Evolutionary conservation across 2,113 vertebrate genomes (phyloP).

Genomic region (Ochotona curzoniae): DNA sequence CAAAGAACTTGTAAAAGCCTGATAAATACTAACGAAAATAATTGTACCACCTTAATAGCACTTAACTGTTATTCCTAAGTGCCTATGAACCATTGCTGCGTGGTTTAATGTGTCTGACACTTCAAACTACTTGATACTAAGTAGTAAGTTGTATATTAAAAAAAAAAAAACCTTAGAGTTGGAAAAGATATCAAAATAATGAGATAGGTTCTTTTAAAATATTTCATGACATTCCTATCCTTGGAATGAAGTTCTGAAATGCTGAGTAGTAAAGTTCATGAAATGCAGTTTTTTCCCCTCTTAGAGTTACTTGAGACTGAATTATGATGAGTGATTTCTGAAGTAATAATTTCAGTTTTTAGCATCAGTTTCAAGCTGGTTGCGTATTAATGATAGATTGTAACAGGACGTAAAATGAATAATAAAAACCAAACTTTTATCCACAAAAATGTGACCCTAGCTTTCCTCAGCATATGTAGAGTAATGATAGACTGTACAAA

Average conservation of each 20-base stretch:
- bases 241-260: constrained; percentile 19
- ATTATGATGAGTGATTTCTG: constrained; percentile 21
- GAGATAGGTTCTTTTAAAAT: not conserved
- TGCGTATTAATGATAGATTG: not conserved
- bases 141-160: not conserved
- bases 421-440: not conserved
- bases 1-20: constrained; percentile 16
- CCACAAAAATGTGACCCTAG: not conserved
- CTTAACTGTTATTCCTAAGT: no score
- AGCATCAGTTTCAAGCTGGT: not conserved
- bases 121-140: not conserved
- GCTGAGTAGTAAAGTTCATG: not conserved
- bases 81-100: not conserved
- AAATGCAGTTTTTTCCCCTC: not conserved
- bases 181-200: not conserved
- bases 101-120: not conserved
- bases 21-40: not conserved
- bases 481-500: not conserved
- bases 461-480: not conserved
- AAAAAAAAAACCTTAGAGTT: not conserved
- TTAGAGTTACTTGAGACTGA: not conserved
- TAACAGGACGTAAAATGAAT: not conserved
- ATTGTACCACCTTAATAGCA: no score
- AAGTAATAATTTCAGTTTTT: constrained; percentile 17
- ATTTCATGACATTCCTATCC: not conserved